Base-by-base conservation (phyloP, 2,888 invertebrate species). In the Trachelus stipa region DNA sequence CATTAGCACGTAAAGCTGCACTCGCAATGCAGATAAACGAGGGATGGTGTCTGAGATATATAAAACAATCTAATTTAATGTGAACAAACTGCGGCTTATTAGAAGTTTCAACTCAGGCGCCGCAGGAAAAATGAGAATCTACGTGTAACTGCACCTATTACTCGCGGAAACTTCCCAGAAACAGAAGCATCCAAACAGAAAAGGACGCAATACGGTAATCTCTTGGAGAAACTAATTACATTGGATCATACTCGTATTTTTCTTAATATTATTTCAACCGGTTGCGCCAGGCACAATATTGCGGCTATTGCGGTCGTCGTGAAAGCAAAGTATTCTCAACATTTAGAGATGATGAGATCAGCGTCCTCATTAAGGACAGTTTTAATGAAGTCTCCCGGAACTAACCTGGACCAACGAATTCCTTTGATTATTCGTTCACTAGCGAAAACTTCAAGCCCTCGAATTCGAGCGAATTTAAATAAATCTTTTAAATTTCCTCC, bases 231-330 rank as follows among this genome's bases (percentile, higher is more conserved):
- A 74, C 74, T 74, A 74, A 74, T 74, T 74, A 34, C 74, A 74
- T 15, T 23, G 74, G 74, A 74, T 74, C 74, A 74, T 33, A n/a
- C 74, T 74, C 74, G 74, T 74, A 74, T 74, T 74, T 74, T 74
- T 74, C 74, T 34, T 35, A 30, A 34, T 34, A 34, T 35, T 34
- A 1, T 74, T 74, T 74, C 33, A 0, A 34, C 35, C 1, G 34
- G 35, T 74, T 74, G 12, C 31, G 30, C 71, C 9, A 31, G 31
- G 12, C 3, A 71, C 71, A 33, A n/a, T 31, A 71, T 34, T 34
- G 71, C 12, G 6, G 31, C 6, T 31, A 71, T 9, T 31, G 71
- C 71, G 31, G 31, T 35, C 35, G 35, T 34, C 74, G 56, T 56
- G 56, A 56, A 56, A 56, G 56, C 9, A 56, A 56, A 56, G 56